A percentile compares a stretch with the other conserved stretches of the same genome.
These are phyloP conservation scores for Pollimyrus isidori DNA, from an alignment of 2,113 vertebrate species.

Conservation along the genomic window DNA sequence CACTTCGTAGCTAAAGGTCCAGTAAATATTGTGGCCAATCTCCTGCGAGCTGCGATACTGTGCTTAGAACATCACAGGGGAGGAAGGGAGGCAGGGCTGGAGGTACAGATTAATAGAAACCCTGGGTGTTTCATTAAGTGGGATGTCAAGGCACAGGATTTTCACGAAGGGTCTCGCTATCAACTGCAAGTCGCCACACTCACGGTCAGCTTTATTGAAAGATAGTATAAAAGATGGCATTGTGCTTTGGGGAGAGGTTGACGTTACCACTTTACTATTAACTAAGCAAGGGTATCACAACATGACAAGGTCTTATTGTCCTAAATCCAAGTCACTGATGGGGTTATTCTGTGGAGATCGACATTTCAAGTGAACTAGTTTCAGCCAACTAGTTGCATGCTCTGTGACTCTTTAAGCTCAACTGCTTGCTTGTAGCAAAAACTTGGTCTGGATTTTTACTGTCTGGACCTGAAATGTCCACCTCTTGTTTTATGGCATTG, in stretches of 20 bases:
- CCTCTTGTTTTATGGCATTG: background rate
- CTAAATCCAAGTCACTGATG: background rate
- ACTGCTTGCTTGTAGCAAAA: background rate
- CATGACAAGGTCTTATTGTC: background rate
- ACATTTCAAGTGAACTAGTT: background rate
- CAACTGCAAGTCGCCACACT: conserved; percentile 29
- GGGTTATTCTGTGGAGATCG: background rate
- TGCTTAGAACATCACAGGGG: background rate
- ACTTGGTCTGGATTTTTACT: background rate
- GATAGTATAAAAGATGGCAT: conserved; percentile 15
- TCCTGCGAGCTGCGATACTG: background rate
- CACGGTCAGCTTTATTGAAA: conserved; percentile 31
- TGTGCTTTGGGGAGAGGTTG: background rate
- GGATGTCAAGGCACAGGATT: conserved; percentile 29
- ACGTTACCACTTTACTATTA: background rate
- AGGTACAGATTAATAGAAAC: conserved; percentile 33
- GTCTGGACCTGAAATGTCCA: background rate
- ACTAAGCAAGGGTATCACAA: background rate
- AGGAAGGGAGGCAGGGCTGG: background rate
- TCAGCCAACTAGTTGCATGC: background rate
- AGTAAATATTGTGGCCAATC: background rate
- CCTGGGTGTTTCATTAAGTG: conserved; percentile 39
- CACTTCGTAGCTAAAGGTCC: background rate
- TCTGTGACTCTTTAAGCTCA: background rate
- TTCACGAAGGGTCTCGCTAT: conserved; percentile 31